These are phyloP conservation scores for Peribatodes rhomboidaria DNA, from an alignment of 2,888 invertebrate genomes.

Conservation along the genomic window DNA sequence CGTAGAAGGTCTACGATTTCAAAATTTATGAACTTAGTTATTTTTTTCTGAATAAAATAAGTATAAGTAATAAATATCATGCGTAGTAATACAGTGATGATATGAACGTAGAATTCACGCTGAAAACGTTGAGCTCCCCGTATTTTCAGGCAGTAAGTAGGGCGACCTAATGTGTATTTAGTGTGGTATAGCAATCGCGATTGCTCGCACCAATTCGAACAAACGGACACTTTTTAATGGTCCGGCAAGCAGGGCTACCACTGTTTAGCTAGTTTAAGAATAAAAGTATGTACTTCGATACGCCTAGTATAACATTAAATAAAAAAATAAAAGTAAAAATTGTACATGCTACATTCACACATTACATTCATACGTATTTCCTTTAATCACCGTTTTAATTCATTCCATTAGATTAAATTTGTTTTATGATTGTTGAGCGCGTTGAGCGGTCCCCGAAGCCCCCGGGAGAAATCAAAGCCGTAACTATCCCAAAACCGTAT, in stretches of 20 bases:
- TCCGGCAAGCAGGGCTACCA: conserved; percentile 55
- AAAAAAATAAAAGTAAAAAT: too few relatives aligned
- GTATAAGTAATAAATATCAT: too few relatives aligned
- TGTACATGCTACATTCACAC: too few relatives aligned
- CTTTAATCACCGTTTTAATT: too few relatives aligned
- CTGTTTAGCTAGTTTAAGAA: not conserved
- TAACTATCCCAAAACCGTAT: too few relatives aligned
- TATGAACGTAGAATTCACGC: not conserved
- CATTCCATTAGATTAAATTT: too few relatives aligned
- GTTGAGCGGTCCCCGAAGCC: too few relatives aligned
- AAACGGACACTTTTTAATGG: conserved; percentile 80
- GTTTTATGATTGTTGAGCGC: too few relatives aligned
- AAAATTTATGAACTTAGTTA: not conserved
- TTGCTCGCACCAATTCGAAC: conserved; percentile 77
- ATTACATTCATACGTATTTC: too few relatives aligned
- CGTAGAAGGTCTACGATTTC: not conserved
- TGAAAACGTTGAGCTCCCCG: conserved; percentile 59
- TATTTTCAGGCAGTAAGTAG: conserved; percentile 77
- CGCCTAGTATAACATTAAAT: too few relatives aligned
- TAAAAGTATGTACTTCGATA: not conserved
- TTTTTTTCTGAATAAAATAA: not conserved
- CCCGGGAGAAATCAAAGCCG: too few relatives aligned
- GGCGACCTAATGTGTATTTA: conserved; percentile 78
- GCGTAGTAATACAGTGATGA: too few relatives aligned
- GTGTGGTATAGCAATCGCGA: conserved; percentile 70